Percentiles rank a stretch among this genome's conserved stretches.
phyloP scores from a whole-genome alignment of 2,888 invertebrate genomes.

The Noctua janthina region DNA sequence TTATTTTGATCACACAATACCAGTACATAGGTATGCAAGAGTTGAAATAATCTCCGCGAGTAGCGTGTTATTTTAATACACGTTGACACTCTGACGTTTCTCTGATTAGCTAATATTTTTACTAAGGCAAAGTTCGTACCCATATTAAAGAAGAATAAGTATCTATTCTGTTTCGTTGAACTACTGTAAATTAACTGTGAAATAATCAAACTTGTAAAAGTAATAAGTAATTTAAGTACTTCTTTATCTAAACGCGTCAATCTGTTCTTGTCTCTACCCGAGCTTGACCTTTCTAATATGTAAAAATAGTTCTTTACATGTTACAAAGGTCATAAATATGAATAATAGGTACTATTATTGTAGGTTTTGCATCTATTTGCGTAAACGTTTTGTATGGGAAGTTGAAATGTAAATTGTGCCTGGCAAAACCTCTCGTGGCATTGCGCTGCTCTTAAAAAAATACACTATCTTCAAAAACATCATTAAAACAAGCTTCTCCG shows the following conservation, averaged over 20 bases:
- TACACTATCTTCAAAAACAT: background rate
- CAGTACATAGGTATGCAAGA: background rate
- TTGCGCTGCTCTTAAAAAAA: background rate
- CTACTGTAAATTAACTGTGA: background rate
- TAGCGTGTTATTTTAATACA: background rate
- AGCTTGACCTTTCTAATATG: background rate
- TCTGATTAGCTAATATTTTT: background rate
- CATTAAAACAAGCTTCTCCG: background rate
- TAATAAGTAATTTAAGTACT: background rate
- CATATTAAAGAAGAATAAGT: background rate
- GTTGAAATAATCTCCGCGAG: background rate
- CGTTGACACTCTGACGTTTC: too few relatives aligned
- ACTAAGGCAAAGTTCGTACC: background rate
- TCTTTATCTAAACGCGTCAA: background rate
- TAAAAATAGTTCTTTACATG: background rate
- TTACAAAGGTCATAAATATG: background rate
- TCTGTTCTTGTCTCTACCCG: background rate
- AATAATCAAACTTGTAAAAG: background rate
- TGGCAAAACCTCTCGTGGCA: background rate
- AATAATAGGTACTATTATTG: background rate
- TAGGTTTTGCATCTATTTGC: background rate
- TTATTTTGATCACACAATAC: slow-evolving; percentile 8
- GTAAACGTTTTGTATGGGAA: background rate
- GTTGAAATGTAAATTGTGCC: background rate
- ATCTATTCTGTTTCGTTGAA: background rate